Conservation (phyloP, 2,888 invertebrate genomes). For the Lochmaea crataegi region DNA sequence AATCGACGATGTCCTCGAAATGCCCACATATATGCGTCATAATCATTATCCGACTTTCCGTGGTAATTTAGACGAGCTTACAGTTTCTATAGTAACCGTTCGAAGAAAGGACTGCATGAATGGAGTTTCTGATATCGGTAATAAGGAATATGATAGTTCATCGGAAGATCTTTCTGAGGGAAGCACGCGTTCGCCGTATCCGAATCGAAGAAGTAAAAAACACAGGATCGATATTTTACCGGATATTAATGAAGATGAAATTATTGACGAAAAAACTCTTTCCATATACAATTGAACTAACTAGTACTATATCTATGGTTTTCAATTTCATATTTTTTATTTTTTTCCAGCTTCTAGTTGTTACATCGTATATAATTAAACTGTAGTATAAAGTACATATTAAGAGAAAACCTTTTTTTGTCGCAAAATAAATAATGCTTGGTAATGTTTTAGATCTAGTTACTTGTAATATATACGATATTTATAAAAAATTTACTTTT, state of each 20-base stretch:
- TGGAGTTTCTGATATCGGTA: neutral
- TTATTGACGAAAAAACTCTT: neutral
- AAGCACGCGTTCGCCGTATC: neutral
- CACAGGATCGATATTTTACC: neutral
- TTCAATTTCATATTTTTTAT: too few relatives aligned
- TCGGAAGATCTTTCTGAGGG: neutral
- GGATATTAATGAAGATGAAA: neutral
- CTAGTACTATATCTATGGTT: too few relatives aligned
- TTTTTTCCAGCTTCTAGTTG: too few relatives aligned
- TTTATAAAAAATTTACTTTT: too few relatives aligned
- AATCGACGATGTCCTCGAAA: slow-evolving; percentile 10
- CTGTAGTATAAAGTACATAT: too few relatives aligned
- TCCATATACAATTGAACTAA: too few relatives aligned
- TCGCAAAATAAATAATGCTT: too few relatives aligned
- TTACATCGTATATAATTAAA: too few relatives aligned
- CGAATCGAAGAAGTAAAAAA: neutral
- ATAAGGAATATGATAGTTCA: neutral
- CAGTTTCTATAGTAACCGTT: slow-evolving; percentile 26
- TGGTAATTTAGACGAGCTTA: slow-evolving; percentile 26
- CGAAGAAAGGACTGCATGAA: neutral
- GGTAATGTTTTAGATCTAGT: too few relatives aligned
- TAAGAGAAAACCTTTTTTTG: too few relatives aligned
- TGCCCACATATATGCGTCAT: slow-evolving; percentile 1
- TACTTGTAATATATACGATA: too few relatives aligned
- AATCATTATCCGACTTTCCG: slow-evolving; percentile 26